phyloP scores from a whole-genome alignment of 2,797 vertebrate species.

The Enteromius paludinosus region DNA sequence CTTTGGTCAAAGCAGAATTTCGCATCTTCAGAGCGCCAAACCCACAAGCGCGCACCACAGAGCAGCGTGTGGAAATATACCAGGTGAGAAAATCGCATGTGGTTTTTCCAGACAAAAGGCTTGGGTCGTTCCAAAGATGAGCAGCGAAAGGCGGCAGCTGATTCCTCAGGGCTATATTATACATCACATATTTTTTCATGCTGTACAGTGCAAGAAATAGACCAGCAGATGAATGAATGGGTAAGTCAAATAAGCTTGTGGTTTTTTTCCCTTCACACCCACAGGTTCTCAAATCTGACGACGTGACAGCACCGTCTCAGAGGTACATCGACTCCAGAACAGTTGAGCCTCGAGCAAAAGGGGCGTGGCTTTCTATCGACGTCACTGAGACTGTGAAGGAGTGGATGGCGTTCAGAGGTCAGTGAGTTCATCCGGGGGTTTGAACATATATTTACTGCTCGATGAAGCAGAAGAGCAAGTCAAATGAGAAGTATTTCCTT shows the following conservation, averaged over 20 bases:
- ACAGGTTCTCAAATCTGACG: slow-evolving; percentile 79
- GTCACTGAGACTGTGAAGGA: slow-evolving; percentile 84
- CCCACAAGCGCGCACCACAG: slow-evolving; percentile 75
- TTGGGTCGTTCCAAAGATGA: neutral
- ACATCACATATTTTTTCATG: neutral
- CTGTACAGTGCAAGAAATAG: neutral
- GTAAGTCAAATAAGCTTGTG: slow-evolving; percentile 8
- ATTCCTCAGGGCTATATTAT: neutral
- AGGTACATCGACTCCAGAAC: slow-evolving; percentile 84
- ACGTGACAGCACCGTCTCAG: slow-evolving; percentile 77
- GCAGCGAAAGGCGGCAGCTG: neutral
- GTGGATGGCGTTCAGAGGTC: slow-evolving; percentile 82
- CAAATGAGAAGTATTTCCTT: neutral
- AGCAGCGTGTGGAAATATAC: slow-evolving; percentile 85
- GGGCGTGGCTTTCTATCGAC: slow-evolving; percentile 81
- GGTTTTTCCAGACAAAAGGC: slow-evolving; percentile 24
- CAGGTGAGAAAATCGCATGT: slow-evolving; percentile 72
- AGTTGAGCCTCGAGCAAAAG: slow-evolving; percentile 76
- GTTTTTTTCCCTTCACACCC: slow-evolving; percentile 4
- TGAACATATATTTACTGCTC: slow-evolving; percentile 3
- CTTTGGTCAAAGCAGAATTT: slow-evolving; percentile 83
- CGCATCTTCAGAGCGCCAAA: slow-evolving; percentile 83
- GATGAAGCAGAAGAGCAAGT: neutral
- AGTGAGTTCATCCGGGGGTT: slow-evolving; percentile 48
- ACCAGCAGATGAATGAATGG: slow-evolving; percentile 1